Evolutionary conservation across 2,888 invertebrate genomes (phyloP), one percentile per base, ranked within the genome.

Genomic region (Rhorus exstirpatorius): DNA sequence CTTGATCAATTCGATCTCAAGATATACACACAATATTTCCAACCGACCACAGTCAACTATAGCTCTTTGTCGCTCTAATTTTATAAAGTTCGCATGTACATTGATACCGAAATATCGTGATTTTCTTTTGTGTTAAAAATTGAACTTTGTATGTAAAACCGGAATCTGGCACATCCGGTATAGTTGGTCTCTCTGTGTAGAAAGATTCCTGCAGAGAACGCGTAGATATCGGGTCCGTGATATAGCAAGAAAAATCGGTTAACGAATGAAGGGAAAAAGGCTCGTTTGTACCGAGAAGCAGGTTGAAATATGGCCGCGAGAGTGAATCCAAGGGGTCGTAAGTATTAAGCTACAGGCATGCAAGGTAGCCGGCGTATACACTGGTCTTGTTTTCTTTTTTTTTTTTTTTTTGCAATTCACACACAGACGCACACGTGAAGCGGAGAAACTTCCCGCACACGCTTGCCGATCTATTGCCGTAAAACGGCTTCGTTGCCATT

Each of bases 231-330:
- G 76, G 10, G 17, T 14, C 17, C 49, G 75, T 19, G 70, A 79
- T 79, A 75, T 12, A 24, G 31, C 19, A 67, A 44, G 74, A 79
- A 79, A 82, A 82, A 79, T 82, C 65, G 65, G 58, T 63, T 79
- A 82, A 82, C 82, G 82, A 82, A 82, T 71, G 75, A 70, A 65
- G 63, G 79, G 41, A 68, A 55, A 78, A 82, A 82, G 78, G 70
- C 60, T 58, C 70, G 46, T 31, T 75, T 44, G 81, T 78, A 68
- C 74, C 68, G 53, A 3, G 19, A 38, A 63, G 58, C 70, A 49
- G 24, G 63, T 51, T 79, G 70, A 82, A 79, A 71, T 82, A 82
- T 49, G 38, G 65, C 49, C 75, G 35, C 35, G 65, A 60, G 70
- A 67, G 75, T 63, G 68, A 60, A 67, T 58, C 79, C 63, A 71